Evolutionary conservation across 2,113 vertebrate genomes (phyloP), one percentile per base, ranked within the genome.

Genomic region (Dissostichus mawsoni): DNA sequence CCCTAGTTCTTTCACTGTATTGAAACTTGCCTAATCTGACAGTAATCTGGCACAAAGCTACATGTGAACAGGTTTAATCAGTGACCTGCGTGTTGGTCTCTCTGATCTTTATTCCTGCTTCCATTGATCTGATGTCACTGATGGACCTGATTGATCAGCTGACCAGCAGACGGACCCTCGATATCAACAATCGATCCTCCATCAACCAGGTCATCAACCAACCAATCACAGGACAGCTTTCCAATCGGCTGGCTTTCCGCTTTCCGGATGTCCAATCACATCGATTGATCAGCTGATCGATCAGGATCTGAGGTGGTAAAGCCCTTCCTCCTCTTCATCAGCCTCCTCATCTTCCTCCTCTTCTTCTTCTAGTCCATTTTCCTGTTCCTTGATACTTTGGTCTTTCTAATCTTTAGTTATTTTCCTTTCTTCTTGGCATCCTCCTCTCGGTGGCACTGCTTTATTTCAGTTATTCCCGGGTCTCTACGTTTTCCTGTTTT

Each of bases 281-380:
- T 7, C 9, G 4, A 78, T 55, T 25, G 56, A 87, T 84, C 62
- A 61, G 47, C 5, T 29, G 12, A 85, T 74, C 17, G 50, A 89
- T 78, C 23, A 72, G 62, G 74, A 62, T 20, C 50, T 48, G 56
- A 80, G 50, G 18, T 5, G 48, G 47, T 11, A 5, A 36, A 36
- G 17, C 3, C 17, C 7, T n/a, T 56, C 55, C 36, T 64, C 18
- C 55, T 45, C 8, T 9, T 11, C 58, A 52, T 61, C 12, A 0
- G 47, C 16, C 9, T 18, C 0, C n/a, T 33, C 41, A n/a, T 64
- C 62, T 63, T 63, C 61, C 1, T 25, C 20, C 25, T 13, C 18
- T 52, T 52, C 17, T 52, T 52, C n/a, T n/a, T n/a, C n/a, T n/a
- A n/a, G n/a, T n/a, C 51, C 11, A 29, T 5, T 14, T 3, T 25